Conservation (phyloP, 2,888 invertebrate species). For the Nomada lathburiana region DNA sequence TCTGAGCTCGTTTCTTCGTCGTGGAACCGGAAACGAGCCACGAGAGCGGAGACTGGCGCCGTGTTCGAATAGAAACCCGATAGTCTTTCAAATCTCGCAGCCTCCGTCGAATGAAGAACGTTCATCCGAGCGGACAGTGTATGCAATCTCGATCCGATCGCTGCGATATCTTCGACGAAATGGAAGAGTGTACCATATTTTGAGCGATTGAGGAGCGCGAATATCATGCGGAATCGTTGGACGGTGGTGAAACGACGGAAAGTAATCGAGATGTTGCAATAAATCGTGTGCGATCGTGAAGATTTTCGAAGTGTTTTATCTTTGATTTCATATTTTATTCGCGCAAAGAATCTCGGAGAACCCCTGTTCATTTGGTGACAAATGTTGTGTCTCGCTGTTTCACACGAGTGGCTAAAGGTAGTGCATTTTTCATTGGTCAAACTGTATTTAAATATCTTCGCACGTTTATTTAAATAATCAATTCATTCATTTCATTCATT, state of each 20-base stretch:
- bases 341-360: background rate
- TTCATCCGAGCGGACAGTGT: constrained; percentile 39
- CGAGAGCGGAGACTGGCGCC: constrained; percentile 42
- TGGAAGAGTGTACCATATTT: background rate
- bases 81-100: constrained; percentile 69
- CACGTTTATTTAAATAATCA: too few species aligned
- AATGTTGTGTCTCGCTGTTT: background rate
- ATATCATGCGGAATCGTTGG: background rate
- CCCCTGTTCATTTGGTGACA: background rate
- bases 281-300: background rate
- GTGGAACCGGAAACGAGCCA: constrained; percentile 49
- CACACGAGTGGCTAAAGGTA: too few species aligned
- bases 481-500: too few species aligned
- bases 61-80: constrained; percentile 58
- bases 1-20: constrained; percentile 49
- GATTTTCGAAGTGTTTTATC: background rate
- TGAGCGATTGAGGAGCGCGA: constrained; percentile 3
- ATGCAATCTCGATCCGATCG: constrained; percentile 41
- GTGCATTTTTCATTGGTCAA: too few species aligned
- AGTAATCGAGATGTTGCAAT: background rate
- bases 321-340: background rate
- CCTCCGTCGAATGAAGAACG: constrained; percentile 37
- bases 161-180: constrained; percentile 8
- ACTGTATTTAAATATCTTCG: too few species aligned
- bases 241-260: constrained; percentile 21